A percentile compares a stretch with the other conserved stretches of the same genome.
These are phyloP conservation scores for Amblyopsis rosae DNA, from an alignment of 2,113 vertebrate genomes.

Conservation along the genomic window DNA sequence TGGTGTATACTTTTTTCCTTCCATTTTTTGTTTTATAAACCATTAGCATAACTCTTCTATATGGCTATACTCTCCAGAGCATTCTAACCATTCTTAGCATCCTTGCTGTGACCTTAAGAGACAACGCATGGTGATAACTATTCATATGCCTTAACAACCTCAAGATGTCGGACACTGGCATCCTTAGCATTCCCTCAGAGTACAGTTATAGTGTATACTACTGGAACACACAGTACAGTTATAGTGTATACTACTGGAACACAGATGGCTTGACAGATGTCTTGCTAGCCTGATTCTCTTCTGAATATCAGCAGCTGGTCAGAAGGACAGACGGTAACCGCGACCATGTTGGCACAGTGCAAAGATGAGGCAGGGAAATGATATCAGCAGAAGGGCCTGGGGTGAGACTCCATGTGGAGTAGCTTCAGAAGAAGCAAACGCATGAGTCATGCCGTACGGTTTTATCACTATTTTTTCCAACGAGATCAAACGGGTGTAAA, in stretches of 20 bases:
- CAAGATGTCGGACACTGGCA: not conserved
- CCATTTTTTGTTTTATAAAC: too few relatives aligned
- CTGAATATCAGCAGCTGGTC: slow-evolving; percentile 25
- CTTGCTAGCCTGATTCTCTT: slow-evolving; percentile 5
- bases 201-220: not conserved
- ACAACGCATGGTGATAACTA: not conserved
- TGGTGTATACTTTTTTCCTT: too few relatives aligned
- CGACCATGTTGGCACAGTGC: not conserved
- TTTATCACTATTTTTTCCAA: too few relatives aligned
- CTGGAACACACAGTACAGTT: not conserved
- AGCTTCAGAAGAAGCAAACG: slow-evolving; percentile 11
- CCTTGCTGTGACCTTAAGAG: too few relatives aligned
- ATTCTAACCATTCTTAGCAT: too few relatives aligned
- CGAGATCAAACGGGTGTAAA: too few relatives aligned
- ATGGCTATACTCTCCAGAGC: too few relatives aligned
- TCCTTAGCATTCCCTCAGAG: not conserved
- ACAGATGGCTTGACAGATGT: slow-evolving; percentile 9
- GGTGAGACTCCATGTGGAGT: slow-evolving; percentile 7
- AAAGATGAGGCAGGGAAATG: not conserved
- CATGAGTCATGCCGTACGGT: slow-evolving; percentile 5
- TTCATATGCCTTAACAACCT: not conserved
- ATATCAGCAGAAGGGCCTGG: slow-evolving; percentile 11
- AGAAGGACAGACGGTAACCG: not conserved
- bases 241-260: too few relatives aligned
- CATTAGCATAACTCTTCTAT: too few relatives aligned